A percentile compares a stretch with the other conserved stretches of the same genome.
Conservation (phyloP, 2,888 invertebrate species). For the Choristoneura rosaceana region DNA sequence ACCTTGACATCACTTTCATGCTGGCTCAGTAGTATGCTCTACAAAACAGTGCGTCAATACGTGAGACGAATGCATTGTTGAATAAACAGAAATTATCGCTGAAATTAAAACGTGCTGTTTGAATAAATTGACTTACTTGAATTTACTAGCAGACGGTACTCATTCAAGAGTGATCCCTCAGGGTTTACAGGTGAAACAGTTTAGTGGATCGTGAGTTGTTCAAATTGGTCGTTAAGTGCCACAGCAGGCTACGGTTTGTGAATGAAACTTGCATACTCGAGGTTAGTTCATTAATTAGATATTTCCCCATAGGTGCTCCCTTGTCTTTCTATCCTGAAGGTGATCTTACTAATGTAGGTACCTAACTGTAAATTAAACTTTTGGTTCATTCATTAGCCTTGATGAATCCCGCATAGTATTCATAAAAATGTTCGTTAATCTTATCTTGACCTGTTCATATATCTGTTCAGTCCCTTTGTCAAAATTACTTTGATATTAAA, state of each 20-base stretch:
- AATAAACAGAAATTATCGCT: slow-evolving; percentile 74
- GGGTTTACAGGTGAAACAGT: slow-evolving; percentile 11
- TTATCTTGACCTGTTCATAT: too few relatives aligned
- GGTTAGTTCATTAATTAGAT: not conserved
- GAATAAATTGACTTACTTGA: slow-evolving; percentile 24
- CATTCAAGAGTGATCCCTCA: slow-evolving; percentile 19
- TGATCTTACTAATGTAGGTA: too few relatives aligned
- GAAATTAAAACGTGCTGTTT: slow-evolving; percentile 66
- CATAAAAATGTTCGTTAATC: too few relatives aligned
- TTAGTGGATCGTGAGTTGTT: slow-evolving; percentile 8
- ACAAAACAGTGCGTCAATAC: slow-evolving; percentile 61
- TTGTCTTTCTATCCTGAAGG: too few relatives aligned
- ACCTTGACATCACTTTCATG: slow-evolving; percentile 51
- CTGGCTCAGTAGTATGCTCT: slow-evolving; percentile 50
- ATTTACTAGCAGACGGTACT: slow-evolving; percentile 12
- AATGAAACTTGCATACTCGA: not conserved
- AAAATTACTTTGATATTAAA: too few relatives aligned
- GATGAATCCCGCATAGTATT: too few relatives aligned
- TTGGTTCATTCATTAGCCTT: too few relatives aligned
- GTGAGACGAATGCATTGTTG: slow-evolving; percentile 77
- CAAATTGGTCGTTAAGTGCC: slow-evolving; percentile 2
- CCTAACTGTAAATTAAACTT: too few relatives aligned
- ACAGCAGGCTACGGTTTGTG: not conserved
- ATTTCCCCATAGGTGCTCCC: too few relatives aligned
- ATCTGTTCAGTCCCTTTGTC: too few relatives aligned